These are phyloP conservation scores for Catocala sponsa DNA, from an alignment of 2,888 invertebrate species.

Conservation along the genomic window DNA sequence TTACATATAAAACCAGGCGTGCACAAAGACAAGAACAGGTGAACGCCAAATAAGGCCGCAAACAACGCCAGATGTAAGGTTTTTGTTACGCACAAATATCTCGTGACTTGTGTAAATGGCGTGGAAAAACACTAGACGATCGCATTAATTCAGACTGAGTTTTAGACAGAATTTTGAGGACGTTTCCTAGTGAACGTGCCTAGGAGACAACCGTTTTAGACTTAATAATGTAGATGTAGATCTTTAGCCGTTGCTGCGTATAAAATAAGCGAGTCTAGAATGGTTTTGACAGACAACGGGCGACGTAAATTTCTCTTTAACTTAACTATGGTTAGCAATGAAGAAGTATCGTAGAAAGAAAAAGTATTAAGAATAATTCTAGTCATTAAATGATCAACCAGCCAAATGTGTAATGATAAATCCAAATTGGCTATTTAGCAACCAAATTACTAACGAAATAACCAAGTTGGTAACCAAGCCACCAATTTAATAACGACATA, in stretches of 20 bases:
- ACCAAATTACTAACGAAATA: not conserved
- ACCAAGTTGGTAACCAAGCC: not conserved
- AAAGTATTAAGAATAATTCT: too few species aligned
- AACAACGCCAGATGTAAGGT: conserved; percentile 35
- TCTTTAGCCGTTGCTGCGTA: not conserved
- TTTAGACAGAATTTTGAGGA: conserved; percentile 12
- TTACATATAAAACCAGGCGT: conserved; percentile 25
- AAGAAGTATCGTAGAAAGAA: too few species aligned
- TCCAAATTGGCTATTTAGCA: not conserved
- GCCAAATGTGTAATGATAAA: too few species aligned
- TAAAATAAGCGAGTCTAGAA: too few species aligned
- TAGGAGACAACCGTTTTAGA: not conserved
- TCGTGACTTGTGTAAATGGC: conserved; percentile 39
- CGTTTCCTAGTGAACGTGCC: not conserved
- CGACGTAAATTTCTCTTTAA: too few species aligned
- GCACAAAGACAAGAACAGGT: conserved; percentile 41
- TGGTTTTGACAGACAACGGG: too few species aligned
- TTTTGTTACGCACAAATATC: conserved; percentile 25
- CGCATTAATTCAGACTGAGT: conserved; percentile 6
- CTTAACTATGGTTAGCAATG: too few species aligned
- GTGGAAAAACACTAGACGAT: conserved; percentile 35
- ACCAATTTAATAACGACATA: not conserved
- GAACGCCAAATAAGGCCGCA: conserved; percentile 44
- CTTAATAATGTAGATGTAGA: not conserved
- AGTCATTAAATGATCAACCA: too few species aligned